Base-by-base conservation (phyloP, 2,888 invertebrate genomes). In the Eupithecia abbreviata region DNA sequence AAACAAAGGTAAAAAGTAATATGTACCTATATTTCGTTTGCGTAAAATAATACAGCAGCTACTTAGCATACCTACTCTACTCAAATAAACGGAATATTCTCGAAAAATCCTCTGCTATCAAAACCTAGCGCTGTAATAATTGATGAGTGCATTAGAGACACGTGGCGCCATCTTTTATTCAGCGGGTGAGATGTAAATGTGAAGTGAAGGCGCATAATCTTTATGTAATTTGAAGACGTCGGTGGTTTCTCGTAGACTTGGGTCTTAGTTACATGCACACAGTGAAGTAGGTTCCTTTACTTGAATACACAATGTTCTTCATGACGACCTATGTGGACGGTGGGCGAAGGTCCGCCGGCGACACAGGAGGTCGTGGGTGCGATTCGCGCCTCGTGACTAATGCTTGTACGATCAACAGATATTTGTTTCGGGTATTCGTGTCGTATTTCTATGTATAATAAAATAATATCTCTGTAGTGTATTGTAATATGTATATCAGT, bases 141-240 rank as follows among this genome's bases (percentile, higher is more conserved):
- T 90, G 92, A 94, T 93, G 94, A 92, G 87, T 93, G 93, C 93
- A 94, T 93, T 93, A 94, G 92, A 90, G 89, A 93, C 93, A 92
- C 92, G 90, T 91, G 93, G 89, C 88, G 82, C 82, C 89, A 93
- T 92, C 88, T 93, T 92, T 93, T 93, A 93, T 93, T 93, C 92
- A 93, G 77, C 82, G 81, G 70, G 77, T 62, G 71, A 73, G 74
- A 76, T 77, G 79, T 75, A 76, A 79, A 79, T 77, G 80, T 78
- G 79, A 77, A 75, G 80, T 78, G 79, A 77, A 75, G 80, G 80
- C 82, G 82, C 84, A 85, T 86, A 87, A 88, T 86, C 87, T 86
- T 85, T 86, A 85, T 85, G 86, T 85, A 84, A 87, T 86, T 83
- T 82, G 83, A 76, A 84, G 82, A 77, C 77, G 80, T 81, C 80